Percentiles rank a stretch among this genome's conserved stretches.
phyloP scores from a whole-genome alignment of 2,113 vertebrate species.

The Furnarius figulus region DNA sequence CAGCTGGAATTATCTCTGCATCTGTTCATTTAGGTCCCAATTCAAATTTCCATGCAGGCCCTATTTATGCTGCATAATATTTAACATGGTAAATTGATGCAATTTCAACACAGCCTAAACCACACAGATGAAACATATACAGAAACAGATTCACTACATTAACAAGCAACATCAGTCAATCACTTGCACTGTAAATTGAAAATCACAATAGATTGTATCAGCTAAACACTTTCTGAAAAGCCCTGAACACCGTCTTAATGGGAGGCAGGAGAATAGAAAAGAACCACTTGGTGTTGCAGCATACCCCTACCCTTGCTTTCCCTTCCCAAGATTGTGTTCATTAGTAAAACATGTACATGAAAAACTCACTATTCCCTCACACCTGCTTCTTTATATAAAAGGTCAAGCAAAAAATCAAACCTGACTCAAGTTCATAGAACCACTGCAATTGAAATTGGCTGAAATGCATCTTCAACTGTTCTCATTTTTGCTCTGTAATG shows the following conservation, averaged over 20 bases:
- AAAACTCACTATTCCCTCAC: background rate
- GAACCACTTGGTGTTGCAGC: background rate
- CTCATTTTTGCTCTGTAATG: background rate
- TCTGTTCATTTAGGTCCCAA: background rate
- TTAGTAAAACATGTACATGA: background rate
- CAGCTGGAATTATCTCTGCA: slow-evolving; percentile 26
- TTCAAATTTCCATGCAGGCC: background rate
- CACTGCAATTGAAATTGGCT: background rate
- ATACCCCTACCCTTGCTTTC: background rate
- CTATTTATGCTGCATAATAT: background rate
- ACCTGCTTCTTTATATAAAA: background rate
- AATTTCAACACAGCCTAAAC: background rate
- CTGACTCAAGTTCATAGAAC: background rate
- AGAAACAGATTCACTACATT: background rate
- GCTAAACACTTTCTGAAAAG: background rate
- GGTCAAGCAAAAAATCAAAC: background rate
- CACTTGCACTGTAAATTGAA: background rate
- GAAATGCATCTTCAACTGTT: background rate
- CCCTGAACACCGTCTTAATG: background rate
- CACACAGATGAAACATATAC: background rate
- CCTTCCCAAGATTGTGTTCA: background rate
- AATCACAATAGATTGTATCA: background rate
- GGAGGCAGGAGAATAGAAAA: background rate
- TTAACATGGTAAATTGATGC: background rate
- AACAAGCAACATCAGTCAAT: background rate